Evolutionary conservation across 2,113 vertebrate species (phyloP), one percentile per base, ranked within the genome.

Genomic region (Vidua macroura): DNA sequence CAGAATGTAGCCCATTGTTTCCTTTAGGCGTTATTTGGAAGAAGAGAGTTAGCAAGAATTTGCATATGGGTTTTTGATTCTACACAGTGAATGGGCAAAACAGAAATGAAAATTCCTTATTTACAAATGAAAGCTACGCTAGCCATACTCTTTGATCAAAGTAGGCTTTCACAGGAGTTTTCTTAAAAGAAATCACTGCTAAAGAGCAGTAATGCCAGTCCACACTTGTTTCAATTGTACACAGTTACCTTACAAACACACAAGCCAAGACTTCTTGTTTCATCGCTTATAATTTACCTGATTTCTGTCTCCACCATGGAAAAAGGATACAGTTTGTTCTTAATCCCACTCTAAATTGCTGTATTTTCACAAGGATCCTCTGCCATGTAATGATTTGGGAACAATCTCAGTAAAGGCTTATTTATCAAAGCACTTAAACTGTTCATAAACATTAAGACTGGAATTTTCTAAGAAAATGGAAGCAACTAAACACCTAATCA

Each of bases 271-370:
- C 23, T 64, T 48, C 44, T 88, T 56, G 6, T 24, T 69, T 76
- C 27, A 44, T 4, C 1, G 2, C 2, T 62, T 68, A 41, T 9
- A 73, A 73, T 31, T 30, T 64, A 69, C 5, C 12, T 1, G 0
- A 58, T 56, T 85, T 80, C 43, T 10, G 76, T 52, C 28, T 68
- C 20, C 15, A 43, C 15, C 33, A 31, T 6, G 41, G 31, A 60
- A 70, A 81, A 77, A 62, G 2, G 37, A 60, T 19, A 14, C 11
- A 21, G 3, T 6, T 68, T 74, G 31, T 27, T 63, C 35, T 49
- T 56, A 67, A 2, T 55, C 14, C 19, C 13, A 3, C 33, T 56
- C 58, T 27, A 39, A 39, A 35, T 1, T 48, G 31, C 15, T 59
- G 6, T 64, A 44, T 69, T 88, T 88, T 86, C 9, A 30, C 18